Evolutionary conservation across 2,888 invertebrate species (phyloP).

Genomic region (Aspidiotus rigidus): DNA sequence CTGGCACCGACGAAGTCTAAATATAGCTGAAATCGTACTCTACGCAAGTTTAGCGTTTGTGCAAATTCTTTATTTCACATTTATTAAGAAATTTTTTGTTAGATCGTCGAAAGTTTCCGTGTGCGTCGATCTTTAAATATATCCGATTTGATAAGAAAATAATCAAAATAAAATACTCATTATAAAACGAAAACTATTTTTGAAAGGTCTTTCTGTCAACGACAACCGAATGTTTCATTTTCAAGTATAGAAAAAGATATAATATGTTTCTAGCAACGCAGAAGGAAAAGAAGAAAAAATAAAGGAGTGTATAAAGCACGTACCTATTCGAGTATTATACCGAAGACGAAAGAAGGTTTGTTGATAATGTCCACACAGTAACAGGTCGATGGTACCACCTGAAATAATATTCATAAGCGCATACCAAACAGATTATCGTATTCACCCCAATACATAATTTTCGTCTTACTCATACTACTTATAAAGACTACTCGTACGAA

Average conservation of each 20-base stretch:
- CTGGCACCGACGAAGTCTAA: no score
- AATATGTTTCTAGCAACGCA: no score
- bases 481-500: not conserved
- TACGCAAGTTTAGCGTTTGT: no score
- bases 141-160: no score
- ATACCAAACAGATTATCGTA: constrained; percentile 24
- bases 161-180: not conserved
- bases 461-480: no score
- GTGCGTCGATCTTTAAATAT: no score
- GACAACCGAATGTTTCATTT: not conserved
- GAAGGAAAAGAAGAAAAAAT: not conserved
- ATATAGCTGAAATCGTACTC: no score
- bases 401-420: constrained; percentile 33
- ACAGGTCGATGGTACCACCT: constrained; percentile 15
- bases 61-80: no score
- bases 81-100: no score
- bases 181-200: not conserved
- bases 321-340: no score
- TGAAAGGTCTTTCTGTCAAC: not conserved
- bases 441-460: not conserved
- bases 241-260: not conserved
- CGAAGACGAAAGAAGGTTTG: no score
- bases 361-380: not conserved
- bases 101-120: no score
- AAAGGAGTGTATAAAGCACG: not conserved